Evolutionary conservation across 2,113 vertebrate genomes (phyloP).

Genomic region (Scomber scombrus): DNA sequence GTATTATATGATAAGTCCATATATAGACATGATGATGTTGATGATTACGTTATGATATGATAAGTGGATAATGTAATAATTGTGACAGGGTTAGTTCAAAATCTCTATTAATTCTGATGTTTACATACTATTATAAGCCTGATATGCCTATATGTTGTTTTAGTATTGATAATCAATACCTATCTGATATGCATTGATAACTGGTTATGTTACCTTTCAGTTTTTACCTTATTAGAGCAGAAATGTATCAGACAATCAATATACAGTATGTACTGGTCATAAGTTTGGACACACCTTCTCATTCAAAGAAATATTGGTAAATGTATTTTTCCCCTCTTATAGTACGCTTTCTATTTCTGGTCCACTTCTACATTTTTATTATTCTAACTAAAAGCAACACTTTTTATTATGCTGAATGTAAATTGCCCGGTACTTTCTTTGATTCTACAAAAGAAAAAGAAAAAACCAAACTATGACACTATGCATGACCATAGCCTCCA

Average conservation of each 20-base stretch:
- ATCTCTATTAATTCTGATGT: too few relatives aligned
- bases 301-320: too few relatives aligned
- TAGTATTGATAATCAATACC: not conserved
- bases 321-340: not conserved
- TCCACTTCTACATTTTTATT: not conserved
- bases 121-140: not conserved
- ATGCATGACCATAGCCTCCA: constrained; percentile 21
- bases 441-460: constrained; percentile 19
- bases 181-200: not conserved
- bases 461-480: not conserved
- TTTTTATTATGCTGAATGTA: not conserved
- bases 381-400: constrained; percentile 2
- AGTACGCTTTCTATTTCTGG: not conserved
- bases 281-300: too few relatives aligned
- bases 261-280: too few relatives aligned
- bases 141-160: not conserved
- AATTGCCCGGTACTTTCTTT: constrained; percentile 6
- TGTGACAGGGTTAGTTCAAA: too few relatives aligned
- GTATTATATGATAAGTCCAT: too few relatives aligned
- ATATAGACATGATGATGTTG: too few relatives aligned
- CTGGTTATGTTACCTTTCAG: too few relatives aligned
- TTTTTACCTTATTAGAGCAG: not conserved
- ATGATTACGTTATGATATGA: too few relatives aligned
- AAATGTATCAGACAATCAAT: not conserved
- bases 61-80: too few relatives aligned